These are phyloP conservation scores for Poeciliopsis presidionis DNA, from an alignment of 2,797 vertebrate genomes.

Conservation along the genomic window DNA sequence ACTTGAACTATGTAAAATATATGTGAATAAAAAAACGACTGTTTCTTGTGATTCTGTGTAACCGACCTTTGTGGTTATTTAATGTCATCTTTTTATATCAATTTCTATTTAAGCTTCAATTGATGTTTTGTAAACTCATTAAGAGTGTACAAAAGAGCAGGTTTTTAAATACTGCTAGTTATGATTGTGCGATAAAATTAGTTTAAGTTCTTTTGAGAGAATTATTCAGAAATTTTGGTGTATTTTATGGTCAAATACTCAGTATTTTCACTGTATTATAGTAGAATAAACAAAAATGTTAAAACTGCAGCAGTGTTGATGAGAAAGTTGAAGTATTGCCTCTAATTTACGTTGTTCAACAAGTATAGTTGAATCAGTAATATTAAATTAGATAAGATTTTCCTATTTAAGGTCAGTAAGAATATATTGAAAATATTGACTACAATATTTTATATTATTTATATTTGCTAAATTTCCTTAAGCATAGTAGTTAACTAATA, in stretches of 20 bases:
- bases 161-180: background rate
- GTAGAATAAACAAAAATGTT: background rate
- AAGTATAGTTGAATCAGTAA: background rate
- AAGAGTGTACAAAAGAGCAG: background rate
- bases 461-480: background rate
- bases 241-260: background rate
- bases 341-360: background rate
- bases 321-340: background rate
- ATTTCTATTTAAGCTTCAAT: background rate
- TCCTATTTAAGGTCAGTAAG: background rate
- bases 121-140: background rate
- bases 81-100: background rate
- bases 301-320: background rate
- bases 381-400: background rate
- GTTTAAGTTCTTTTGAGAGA: constrained; percentile 5
- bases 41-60: constrained; percentile 87
- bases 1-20: constrained; percentile 91
- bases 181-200: background rate
- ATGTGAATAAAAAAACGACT: constrained; percentile 79
- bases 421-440: background rate
- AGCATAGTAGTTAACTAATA: background rate
- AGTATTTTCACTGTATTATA: background rate
- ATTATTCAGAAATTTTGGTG: background rate
- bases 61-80: constrained; percentile 5
- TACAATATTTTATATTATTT: background rate